Evolutionary conservation across 2,888 invertebrate species (phyloP).

Genomic region (Sarcophaga caerulescens): DNA sequence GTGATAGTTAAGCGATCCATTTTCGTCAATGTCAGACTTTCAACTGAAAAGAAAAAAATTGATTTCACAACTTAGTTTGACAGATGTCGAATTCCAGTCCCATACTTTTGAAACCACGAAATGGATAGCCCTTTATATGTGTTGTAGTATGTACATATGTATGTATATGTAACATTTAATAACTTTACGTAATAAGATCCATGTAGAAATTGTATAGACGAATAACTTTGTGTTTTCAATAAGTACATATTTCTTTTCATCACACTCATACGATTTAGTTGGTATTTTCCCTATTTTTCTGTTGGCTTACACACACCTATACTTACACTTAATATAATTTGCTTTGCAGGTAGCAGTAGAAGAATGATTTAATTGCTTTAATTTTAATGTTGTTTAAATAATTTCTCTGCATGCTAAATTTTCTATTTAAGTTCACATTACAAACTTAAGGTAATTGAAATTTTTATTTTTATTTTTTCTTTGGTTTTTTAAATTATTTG

Average conservation of each 20-base stretch:
- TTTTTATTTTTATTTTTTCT: not conserved
- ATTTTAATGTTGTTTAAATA: slow-evolving; percentile 42
- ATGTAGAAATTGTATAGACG: not conserved
- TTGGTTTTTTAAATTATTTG: not conserved
- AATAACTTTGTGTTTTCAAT: not conserved
- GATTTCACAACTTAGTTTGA: too few species aligned
- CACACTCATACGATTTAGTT: not conserved
- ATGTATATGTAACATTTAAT: too few species aligned
- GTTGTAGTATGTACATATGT: too few species aligned
- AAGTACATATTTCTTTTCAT: not conserved
- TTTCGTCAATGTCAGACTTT: too few species aligned
- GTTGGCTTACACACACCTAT: slow-evolving; percentile 8
- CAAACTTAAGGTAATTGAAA: slow-evolving; percentile 52
- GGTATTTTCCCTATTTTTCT: not conserved
- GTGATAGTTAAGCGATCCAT: too few species aligned
- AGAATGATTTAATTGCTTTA: slow-evolving; percentile 63
- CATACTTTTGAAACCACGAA: too few species aligned
- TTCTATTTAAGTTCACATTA: slow-evolving; percentile 54
- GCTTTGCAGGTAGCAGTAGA: slow-evolving; percentile 67
- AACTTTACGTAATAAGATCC: not conserved
- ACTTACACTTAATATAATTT: slow-evolving; percentile 59
- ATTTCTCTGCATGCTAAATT: slow-evolving; percentile 60
- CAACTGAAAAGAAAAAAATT: too few species aligned
- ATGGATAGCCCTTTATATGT: too few species aligned
- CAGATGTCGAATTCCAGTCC: too few species aligned